Base-by-base conservation (phyloP, 1,140 invertebrate species). In the Drosophila auraria region DNA sequence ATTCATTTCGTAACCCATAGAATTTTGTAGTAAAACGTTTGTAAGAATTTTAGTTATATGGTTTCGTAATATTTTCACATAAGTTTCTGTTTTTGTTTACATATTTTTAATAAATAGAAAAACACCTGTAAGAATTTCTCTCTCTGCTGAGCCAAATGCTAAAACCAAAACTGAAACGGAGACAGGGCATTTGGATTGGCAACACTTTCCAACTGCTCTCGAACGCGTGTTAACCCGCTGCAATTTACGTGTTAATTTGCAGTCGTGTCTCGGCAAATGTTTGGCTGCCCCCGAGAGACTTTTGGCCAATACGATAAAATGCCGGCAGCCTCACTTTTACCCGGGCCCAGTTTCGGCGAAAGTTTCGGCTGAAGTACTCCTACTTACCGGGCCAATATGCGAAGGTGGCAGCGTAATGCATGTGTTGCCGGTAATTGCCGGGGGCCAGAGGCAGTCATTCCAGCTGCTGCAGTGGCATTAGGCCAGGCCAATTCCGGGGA, bases 201-300 rank as follows among this genome's bases (percentile, higher is more conserved):
- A 78, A 64, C 65, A 77, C 68, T 73, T 74, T 82, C 49, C 40
- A 72, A 70, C 75, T 69, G 75, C 61, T 62, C 76, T 74, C 33
- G 63, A 58, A 83, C 65, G 76, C 84, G 84, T 83, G 84, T 79
- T 89, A 90, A 84, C 62, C 83, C 71, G 81, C 81, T 66, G 84
- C 84, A 89, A 89, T 89, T 89, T 89, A 89, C 84, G 84, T 89
- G 84, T 89, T 89, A 90, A 89, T 89, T 89, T 89, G 74, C 66
- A 89, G 70, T 89, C 84, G 86, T 89, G 84, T 84, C 70, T 78
- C 23, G 66, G 57, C 61, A 66, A 83, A 80, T 83, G 79, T 74
- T 78, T 69, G 56, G 45, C 64, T 77, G 71, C 76, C 63, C 64
- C 63, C 54, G 27, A 27, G 49, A 45, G 27, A 40, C 49, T 54